Evolutionary conservation across 2,113 vertebrate genomes (phyloP).

Genomic region (Scopus umbretta): DNA sequence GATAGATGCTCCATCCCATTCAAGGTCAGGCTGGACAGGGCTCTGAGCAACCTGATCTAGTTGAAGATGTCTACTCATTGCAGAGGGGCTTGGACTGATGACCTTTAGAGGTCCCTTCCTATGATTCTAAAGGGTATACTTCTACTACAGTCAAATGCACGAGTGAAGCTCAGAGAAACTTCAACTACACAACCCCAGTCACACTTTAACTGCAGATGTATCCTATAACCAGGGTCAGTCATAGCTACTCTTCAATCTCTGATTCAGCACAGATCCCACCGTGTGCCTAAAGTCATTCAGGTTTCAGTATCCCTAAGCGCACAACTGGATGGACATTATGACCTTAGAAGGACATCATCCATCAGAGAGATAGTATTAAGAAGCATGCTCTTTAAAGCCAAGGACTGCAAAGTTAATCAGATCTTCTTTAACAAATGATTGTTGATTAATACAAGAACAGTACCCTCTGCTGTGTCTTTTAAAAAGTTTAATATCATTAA

Average conservation of each 20-base stretch:
- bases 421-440: not conserved
- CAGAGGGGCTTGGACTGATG: too few species aligned
- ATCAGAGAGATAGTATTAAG: not conserved
- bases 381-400: not conserved
- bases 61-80: too few species aligned
- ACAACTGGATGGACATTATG: not conserved
- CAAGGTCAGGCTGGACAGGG: too few species aligned
- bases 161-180: not conserved
- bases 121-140: not conserved
- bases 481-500: not conserved
- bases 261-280: not conserved
- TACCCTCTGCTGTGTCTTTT: not conserved
- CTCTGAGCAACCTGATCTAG: too few species aligned
- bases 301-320: not conserved
- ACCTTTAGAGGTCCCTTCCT: too few species aligned
- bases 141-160: not conserved
- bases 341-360: not conserved
- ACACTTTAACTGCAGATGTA: not conserved
- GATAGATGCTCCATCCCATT: too few species aligned
- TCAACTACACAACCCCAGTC: not conserved
- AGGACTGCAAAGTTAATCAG: not conserved
- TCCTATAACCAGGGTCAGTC: fast-evolving
- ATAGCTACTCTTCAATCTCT: not conserved
- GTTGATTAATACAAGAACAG: not conserved
- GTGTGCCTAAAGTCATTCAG: not conserved